Evolutionary conservation across 2,797 vertebrate genomes (phyloP).

Genomic region (Alauda arvensis): DNA sequence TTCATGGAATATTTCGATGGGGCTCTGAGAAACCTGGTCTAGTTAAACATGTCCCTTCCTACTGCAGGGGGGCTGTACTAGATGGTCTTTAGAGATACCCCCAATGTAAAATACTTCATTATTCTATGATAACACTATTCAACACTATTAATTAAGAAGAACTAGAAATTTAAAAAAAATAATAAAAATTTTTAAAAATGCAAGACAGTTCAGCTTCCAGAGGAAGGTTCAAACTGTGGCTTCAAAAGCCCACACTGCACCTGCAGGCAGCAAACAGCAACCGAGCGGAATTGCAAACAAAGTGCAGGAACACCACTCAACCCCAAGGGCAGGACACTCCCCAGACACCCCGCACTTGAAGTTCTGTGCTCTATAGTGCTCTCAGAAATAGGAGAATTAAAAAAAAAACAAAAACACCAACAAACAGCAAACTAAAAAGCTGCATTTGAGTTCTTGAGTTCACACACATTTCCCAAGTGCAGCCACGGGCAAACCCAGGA

Average conservation of each 20-base stretch:
- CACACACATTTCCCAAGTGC: not conserved
- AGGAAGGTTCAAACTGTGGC: not conserved
- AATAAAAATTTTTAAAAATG: not conserved
- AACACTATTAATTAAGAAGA: not conserved
- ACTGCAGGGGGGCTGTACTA: not conserved
- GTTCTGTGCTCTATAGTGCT: not conserved
- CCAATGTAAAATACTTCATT: not conserved
- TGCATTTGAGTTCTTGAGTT: not conserved
- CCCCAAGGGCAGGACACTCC: not conserved
- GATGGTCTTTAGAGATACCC: not conserved
- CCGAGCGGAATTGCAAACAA: rapidly evolving
- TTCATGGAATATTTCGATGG: not conserved
- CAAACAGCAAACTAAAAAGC: not conserved
- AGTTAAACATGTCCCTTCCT: not conserved
- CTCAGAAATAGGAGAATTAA: not conserved
- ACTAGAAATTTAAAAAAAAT: not conserved
- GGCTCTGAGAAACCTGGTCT: not conserved
- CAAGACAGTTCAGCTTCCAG: not conserved
- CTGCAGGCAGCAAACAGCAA: not conserved
- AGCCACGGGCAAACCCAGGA: not conserved
- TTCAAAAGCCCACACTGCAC: not conserved
- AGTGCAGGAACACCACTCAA: not conserved
- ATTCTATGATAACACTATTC: not conserved
- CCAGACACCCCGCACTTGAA: rapidly evolving
- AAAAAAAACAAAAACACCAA: not conserved